phyloP scores from a whole-genome alignment of 2,888 invertebrate species.

The Blastobasis lacticolella region DNA sequence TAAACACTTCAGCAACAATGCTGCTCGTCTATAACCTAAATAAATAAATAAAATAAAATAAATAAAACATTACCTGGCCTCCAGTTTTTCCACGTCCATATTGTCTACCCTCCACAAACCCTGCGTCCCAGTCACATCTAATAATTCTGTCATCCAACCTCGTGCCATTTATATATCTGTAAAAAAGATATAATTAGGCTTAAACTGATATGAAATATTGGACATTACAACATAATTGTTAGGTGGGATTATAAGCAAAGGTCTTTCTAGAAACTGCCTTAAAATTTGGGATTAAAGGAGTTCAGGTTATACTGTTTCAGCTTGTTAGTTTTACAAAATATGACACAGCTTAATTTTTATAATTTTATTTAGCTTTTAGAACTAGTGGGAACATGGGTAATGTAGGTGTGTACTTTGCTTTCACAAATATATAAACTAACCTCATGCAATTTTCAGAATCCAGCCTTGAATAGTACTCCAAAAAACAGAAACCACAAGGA shows the following conservation, averaged over 20 bases:
- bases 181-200: constrained; percentile 15
- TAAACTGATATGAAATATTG: not conserved
- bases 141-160: constrained; percentile 97
- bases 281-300: no score
- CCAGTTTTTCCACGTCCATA: constrained; percentile 98
- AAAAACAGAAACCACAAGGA: constrained; percentile 99
- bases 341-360: not conserved
- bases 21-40: no score
- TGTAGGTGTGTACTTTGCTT: not conserved
- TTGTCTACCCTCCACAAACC: constrained; percentile 98
- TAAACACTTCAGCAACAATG: no score
- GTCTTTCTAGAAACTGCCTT: no score
- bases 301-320: no score
- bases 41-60: no score
- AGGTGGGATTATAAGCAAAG: no score
- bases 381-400: not conserved
- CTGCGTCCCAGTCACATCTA: constrained; percentile 99
- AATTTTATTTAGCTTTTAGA: not conserved
- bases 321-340: no score
- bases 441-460: constrained; percentile 89
- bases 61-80: constrained; percentile 83
- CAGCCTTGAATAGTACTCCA: constrained; percentile 88
- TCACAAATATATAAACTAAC: constrained; percentile 34
- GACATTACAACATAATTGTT: no score
- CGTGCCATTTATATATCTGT: constrained; percentile 95